Conservation (phyloP, 2,797 vertebrate genomes). For the Heliangelus exortis region DNA sequence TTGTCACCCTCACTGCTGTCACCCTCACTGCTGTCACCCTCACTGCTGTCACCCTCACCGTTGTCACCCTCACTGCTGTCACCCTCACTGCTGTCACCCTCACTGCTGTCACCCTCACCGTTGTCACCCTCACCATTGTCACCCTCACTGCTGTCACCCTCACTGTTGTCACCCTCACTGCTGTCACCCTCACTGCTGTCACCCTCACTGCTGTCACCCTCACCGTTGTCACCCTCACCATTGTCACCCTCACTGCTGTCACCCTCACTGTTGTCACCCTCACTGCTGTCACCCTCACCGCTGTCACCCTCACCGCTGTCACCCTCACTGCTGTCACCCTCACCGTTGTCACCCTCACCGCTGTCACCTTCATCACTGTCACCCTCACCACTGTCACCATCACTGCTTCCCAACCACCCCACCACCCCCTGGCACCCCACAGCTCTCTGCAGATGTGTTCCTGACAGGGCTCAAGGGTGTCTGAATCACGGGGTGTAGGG, state of each 20-base stretch:
- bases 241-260: background rate
- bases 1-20: constrained; percentile 56
- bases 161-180: constrained; percentile 62
- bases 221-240: constrained; percentile 58
- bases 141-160: too few relatives aligned
- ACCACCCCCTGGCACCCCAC: background rate
- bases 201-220: constrained; percentile 46
- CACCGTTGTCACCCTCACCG: constrained; percentile 34
- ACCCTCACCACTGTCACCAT: too few relatives aligned
- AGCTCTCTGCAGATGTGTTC: rapidly evolving
- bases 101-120: constrained; percentile 49
- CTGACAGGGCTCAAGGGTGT: background rate
- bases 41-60: constrained; percentile 49
- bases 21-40: background rate
- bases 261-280: too few relatives aligned
- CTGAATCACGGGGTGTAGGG: background rate
- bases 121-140: constrained; percentile 56
- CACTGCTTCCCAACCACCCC: too few relatives aligned
- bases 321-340: background rate
- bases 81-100: background rate
- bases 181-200: background rate
- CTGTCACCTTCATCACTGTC: background rate
- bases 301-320: constrained; percentile 56
- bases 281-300: constrained; percentile 49
- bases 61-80: constrained; percentile 56